phyloP scores from a whole-genome alignment of 1,140 invertebrate species.

The Drosophila insularis region DNA sequence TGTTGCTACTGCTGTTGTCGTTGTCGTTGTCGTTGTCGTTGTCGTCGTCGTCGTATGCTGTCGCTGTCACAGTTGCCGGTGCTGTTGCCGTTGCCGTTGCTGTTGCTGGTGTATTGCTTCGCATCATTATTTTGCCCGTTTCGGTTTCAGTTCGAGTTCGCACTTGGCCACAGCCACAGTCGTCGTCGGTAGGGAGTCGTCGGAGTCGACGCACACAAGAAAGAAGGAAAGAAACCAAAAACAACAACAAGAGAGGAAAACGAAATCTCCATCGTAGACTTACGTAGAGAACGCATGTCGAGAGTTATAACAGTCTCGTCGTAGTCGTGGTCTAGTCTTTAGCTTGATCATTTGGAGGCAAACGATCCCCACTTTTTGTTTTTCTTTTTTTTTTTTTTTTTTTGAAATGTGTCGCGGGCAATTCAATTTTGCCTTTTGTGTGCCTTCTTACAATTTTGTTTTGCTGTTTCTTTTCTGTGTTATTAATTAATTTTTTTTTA shows the following conservation, averaged over 20 bases:
- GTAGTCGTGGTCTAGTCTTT: conserved; percentile 14
- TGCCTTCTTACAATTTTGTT: conserved; percentile 20
- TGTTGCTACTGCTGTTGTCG: conserved; percentile 2
- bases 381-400: conserved; percentile 27
- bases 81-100: conserved; percentile 18
- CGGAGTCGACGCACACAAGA: background rate
- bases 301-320: background rate
- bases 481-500: conserved; percentile 5
- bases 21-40: conserved; percentile 45
- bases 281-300: conserved; percentile 1
- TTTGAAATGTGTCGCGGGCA: conserved; percentile 50
- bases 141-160: conserved; percentile 46
- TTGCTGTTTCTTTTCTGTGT: conserved; percentile 25
- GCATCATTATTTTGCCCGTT: conserved; percentile 20
- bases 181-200: conserved; percentile 12
- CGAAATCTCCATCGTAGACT: conserved; percentile 11
- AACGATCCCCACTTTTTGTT: background rate
- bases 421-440: conserved; percentile 39
- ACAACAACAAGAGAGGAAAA: background rate
- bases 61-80: conserved; percentile 13
- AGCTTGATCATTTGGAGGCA: conserved; percentile 19
- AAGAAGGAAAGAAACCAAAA: background rate
- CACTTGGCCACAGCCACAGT: conserved; percentile 45
- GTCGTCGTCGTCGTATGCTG: conserved; percentile 8
- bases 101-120: conserved; percentile 12